These are phyloP conservation scores for Pollenia angustigena DNA, from an alignment of 2,888 invertebrate species.

Conservation along the genomic window DNA sequence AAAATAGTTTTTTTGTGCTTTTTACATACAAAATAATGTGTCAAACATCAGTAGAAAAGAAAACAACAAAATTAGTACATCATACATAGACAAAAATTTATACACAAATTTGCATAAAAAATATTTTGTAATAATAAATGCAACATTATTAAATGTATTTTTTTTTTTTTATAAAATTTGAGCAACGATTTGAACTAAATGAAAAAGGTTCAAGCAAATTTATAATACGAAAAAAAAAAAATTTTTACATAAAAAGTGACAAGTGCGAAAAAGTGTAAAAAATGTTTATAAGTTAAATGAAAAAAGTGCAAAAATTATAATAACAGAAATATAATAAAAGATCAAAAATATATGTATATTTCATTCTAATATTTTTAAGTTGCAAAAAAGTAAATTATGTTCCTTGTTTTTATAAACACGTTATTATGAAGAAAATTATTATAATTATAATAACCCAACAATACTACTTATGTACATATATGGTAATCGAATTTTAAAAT, in stretches of 20 bases:
- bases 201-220: constrained; percentile 9
- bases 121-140: constrained; percentile 64
- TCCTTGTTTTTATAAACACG: constrained; percentile 54
- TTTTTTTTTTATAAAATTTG: constrained; percentile 41
- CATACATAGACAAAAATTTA: constrained; percentile 55
- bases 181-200: constrained; percentile 41
- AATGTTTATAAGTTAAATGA: constrained; percentile 9
- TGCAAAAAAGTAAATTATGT: constrained; percentile 50
- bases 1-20: not conserved
- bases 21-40: not conserved
- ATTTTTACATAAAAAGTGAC: constrained; percentile 53
- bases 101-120: constrained; percentile 69
- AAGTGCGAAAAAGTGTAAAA: constrained; percentile 15
- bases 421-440: not conserved
- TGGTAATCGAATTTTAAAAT: constrained; percentile 17
- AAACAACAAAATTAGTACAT: constrained; percentile 44
- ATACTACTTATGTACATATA: not conserved
- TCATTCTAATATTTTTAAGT: constrained; percentile 27
- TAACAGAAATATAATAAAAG: not conserved
- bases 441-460: constrained; percentile 1
- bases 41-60: constrained; percentile 26
- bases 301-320: not conserved
- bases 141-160: constrained; percentile 1
- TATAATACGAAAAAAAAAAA: constrained; percentile 1
- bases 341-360: constrained; percentile 9